These are phyloP conservation scores for Tupaia tana DNA, from an alignment of 2,113 vertebrate genomes.

Conservation along the genomic window DNA sequence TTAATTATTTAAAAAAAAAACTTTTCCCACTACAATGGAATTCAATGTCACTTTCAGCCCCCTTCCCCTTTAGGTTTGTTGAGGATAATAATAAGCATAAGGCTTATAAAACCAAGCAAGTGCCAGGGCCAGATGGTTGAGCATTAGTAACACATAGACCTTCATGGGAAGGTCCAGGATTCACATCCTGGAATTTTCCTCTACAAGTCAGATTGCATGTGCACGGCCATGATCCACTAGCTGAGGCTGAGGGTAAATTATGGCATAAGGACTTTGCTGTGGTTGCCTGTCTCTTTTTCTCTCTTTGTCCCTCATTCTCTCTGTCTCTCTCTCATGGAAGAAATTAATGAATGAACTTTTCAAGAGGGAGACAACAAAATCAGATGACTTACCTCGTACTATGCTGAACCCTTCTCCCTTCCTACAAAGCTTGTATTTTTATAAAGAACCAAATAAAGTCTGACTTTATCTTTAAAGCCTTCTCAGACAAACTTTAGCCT, in stretches of 20 bases:
- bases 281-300: too few species aligned
- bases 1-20: slow-evolving; percentile 4
- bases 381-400: not conserved
- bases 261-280: too few species aligned
- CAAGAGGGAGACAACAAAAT: too few species aligned
- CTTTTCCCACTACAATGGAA: not conserved
- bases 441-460: slow-evolving; percentile 39
- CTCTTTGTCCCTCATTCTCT: too few species aligned
- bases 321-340: too few species aligned
- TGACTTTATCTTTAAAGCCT: slow-evolving; percentile 39
- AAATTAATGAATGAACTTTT: too few species aligned
- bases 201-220: too few species aligned
- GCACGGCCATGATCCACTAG: too few species aligned
- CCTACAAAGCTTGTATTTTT: slow-evolving; percentile 1
- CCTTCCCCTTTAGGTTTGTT: not conserved
- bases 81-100: not conserved
- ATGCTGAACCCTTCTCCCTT: slow-evolving; percentile 3
- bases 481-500: not conserved
- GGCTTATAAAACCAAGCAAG: slow-evolving; percentile 31
- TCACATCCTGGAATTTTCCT: too few species aligned
- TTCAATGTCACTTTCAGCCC: not conserved
- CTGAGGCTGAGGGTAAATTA: too few species aligned
- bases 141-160: too few species aligned
- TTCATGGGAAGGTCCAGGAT: too few species aligned
- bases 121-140: not conserved